Percentiles rank a stretch among this genome's conserved stretches.
Evolutionary conservation across 2,888 invertebrate species (phyloP).

Genomic region (Incurvaria masculella): DNA sequence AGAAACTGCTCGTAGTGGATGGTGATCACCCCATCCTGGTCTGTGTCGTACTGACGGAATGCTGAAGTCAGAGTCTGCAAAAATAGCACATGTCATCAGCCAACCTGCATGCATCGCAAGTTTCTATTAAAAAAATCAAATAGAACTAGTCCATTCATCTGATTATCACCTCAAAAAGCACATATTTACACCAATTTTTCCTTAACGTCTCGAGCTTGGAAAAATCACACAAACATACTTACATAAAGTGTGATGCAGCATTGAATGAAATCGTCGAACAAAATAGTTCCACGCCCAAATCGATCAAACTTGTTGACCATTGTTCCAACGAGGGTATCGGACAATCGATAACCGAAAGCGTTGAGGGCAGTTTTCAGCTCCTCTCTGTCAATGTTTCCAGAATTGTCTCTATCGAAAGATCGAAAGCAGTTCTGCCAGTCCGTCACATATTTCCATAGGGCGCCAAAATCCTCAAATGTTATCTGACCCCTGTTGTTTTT

Average conservation of each 20-base stretch:
- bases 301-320: conserved; percentile 93
- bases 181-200: too few relatives aligned
- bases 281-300: conserved; percentile 83
- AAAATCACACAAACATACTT: conserved; percentile 49
- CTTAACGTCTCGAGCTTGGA: too few relatives aligned
- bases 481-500: conserved; percentile 85
- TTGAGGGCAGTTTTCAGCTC: conserved; percentile 90
- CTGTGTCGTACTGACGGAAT: conserved; percentile 86
- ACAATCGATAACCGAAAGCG: conserved; percentile 86
- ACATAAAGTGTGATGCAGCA: conserved; percentile 92
- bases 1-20: conserved; percentile 96
- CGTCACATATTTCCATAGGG: conserved; percentile 96
- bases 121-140: not conserved
- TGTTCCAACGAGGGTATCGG: conserved; percentile 75
- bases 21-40: conserved; percentile 92
- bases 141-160: not conserved
- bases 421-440: conserved; percentile 98
- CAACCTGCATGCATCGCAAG: not conserved
- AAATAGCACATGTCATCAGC: conserved; percentile 20
- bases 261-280: conserved; percentile 98
- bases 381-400: conserved; percentile 85
- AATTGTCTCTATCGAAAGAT: conserved; percentile 89
- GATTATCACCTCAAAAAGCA: not conserved
- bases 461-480: conserved; percentile 92
- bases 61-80: conserved; percentile 85